Conservation (phyloP, 2,888 invertebrate species). For the Melangyna quadrimaculata region DNA sequence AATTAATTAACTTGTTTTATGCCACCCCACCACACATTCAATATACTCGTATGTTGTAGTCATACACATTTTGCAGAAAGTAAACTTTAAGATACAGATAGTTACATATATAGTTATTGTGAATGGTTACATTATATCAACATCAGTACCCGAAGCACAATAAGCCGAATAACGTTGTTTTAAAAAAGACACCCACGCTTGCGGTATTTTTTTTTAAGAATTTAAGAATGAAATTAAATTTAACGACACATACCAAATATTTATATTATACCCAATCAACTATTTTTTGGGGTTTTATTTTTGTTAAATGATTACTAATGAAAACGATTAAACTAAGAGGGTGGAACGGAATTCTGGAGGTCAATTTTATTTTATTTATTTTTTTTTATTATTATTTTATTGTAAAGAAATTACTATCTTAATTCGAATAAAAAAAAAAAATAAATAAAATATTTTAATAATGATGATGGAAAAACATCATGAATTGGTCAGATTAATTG, state of each 20-base stretch:
- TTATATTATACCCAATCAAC: slow-evolving; percentile 25
- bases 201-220: background rate
- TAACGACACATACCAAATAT: slow-evolving; percentile 16
- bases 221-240: background rate
- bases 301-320: slow-evolving; percentile 3
- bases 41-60: background rate
- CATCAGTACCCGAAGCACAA: background rate
- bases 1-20: slow-evolving; percentile 62
- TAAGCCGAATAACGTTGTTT: background rate
- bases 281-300: background rate
- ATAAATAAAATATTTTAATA: background rate
- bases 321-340: slow-evolving; percentile 29
- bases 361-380: slow-evolving; percentile 12
- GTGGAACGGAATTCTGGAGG: slow-evolving; percentile 48
- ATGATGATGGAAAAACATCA: slow-evolving; percentile 15
- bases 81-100: background rate
- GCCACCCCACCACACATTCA: background rate
- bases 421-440: background rate
- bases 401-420: too few relatives aligned
- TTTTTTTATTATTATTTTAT: too few relatives aligned
- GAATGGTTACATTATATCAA: background rate
- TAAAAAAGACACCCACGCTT: slow-evolving; percentile 24
- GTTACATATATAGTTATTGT: background rate
- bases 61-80: background rate
- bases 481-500: slow-evolving; percentile 47